These are phyloP conservation scores for Melanaphis sacchari DNA, from an alignment of 1,140 invertebrate genomes.

Conservation along the genomic window DNA sequence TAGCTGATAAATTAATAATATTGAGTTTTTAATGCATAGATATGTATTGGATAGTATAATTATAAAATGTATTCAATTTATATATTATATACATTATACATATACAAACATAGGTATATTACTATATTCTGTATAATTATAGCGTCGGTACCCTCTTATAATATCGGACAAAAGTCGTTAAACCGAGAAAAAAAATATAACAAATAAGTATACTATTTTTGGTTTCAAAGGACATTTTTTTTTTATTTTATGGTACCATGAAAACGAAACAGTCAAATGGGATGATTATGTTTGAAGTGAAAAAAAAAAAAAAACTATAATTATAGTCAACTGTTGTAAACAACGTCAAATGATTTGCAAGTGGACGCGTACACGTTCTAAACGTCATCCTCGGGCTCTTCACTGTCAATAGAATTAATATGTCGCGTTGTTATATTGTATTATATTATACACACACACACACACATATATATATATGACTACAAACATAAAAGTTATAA, in stretches of 20 bases:
- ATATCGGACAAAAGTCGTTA: conserved; percentile 26
- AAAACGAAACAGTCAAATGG: conserved; percentile 36
- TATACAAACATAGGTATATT: background rate
- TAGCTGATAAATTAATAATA: too few relatives aligned
- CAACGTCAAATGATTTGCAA: background rate
- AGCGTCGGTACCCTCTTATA: background rate
- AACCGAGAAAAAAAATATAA: background rate
- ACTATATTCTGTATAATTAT: background rate
- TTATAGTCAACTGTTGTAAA: conserved; percentile 19
- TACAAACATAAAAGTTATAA: background rate
- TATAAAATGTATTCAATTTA: background rate
- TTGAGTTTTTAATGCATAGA: too few relatives aligned
- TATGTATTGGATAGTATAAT: background rate
- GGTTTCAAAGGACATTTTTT: conserved; percentile 37
- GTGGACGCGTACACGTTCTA: background rate
- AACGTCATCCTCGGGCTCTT: conserved; percentile 6
- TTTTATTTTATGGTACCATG: conserved; percentile 27
- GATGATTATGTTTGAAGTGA: conserved; percentile 43
- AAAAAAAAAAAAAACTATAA: conserved; percentile 26
- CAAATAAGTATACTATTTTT: conserved; percentile 43
- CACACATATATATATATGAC: background rate
- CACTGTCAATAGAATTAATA: conserved; percentile 34
- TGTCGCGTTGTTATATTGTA: background rate
- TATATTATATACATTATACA: too few relatives aligned
- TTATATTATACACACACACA: background rate